Base-by-base conservation (phyloP, 1,140 invertebrate genomes). In the Cydia splendana region DNA sequence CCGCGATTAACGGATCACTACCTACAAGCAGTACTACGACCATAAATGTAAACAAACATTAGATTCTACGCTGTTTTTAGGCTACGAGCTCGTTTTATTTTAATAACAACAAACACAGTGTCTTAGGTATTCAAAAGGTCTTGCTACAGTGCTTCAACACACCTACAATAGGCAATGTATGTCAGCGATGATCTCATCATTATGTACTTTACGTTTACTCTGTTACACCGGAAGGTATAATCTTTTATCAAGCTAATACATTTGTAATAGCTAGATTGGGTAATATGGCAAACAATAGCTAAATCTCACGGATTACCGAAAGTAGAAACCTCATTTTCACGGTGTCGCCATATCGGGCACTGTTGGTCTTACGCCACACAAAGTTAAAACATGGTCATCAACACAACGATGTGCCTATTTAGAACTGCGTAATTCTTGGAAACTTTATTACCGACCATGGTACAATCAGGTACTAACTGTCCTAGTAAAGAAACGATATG, bases 41-140 rank as follows among this genome's bases (percentile, higher is more conserved):
- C 82, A 83, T 87, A n/a, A n/a, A 88, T 79, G 88, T 92, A 91
- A 91, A 91, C 88, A 92, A 92, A 92, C 88, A 90, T 80, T 57
- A 9, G 53, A 51, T 13, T 65, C 30, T n/a, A 48, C 38, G 73
- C 65, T 28, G 30, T 42, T 71, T 71, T 71, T 38, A 71, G 30
- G 67, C 7, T 38, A 34, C 13, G 4, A 10, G 53, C 20, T 62
- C 57, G 57, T 24, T 9, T 62, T 7, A 20, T 20, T 51, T 24
- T 62, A 24, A 24, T 24, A 62, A 62, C 53, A 57, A 62, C 12
- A 62, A 24, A 62, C n/a, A 18, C n/a, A 42, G 45, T 48, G 12
- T 48, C 45, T 48, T 48, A 48, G 13, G 45, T 48, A 45, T 45
- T 45, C 42, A 10, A 20, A 18, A 62, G 57, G 15, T 53, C 15